Base-by-base conservation (phyloP, 1,140 invertebrate genomes). In the Eubasilissa regina region DNA sequence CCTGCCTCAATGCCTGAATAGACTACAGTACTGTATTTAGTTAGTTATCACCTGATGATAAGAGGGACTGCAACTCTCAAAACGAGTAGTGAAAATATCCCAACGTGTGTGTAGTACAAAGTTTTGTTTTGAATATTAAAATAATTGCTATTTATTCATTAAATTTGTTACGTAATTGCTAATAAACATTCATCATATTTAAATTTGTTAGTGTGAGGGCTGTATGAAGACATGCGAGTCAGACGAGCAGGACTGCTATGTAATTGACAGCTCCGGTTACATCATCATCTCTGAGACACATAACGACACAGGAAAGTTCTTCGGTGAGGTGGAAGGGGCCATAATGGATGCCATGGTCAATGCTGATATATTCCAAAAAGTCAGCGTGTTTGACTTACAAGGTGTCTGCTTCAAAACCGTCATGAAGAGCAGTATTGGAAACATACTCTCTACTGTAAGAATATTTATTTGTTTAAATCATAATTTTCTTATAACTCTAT, bases 211-310 rank as follows among this genome's bases (percentile, higher is more conserved):
- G 89, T 89, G 88, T 84, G 85, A 87, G 72, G 86, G 86, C 53
- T 90, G 84, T 81, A 86, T 91, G 84, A 89, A 85, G 81, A 90
- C 89, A 56, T 94, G 91, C 86, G 89, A 85, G 72, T 89, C 88
- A 73, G 90, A 87, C 56, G 91, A 89, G 83, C 90, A 92, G 72
- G 93, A 95, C 80, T 97, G 96, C 84, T 97, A 94, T 85, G 89
- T 98, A 4, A 91, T 98, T 15, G 97, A 98, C 88, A 95, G 94
- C 84, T 96, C 96, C 85, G 97, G 96, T 0, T 98, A 96, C 85
- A 91, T 98, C n/a, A 90, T 98, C 0, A 89, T 96, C 13, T 93
- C 94, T 0, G 92, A 94, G 80, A 89, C 91, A 15, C 86, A 91
- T 25, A 91, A 93, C 13, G 89, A 94, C 53, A 94, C 94, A 0